Base-by-base conservation (phyloP, 2,888 invertebrate genomes). In the Leptopterna dolabrata region DNA sequence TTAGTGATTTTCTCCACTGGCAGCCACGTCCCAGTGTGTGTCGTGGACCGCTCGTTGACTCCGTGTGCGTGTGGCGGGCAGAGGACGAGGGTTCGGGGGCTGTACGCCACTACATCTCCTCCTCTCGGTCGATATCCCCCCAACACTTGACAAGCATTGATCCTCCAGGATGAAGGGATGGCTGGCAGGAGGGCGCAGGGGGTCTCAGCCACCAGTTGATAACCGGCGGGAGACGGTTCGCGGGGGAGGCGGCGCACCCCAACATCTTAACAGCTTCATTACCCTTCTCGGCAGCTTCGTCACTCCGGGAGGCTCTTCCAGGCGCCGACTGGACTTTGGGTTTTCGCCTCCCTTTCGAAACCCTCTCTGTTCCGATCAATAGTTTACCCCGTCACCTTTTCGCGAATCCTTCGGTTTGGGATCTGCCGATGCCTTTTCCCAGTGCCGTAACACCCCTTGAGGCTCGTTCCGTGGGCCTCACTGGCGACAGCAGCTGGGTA, bases 131-230 rank as follows among this genome's bases (percentile, higher is more conserved):
- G 86, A 86, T 86, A 86, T 86, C 63, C 36, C 36, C 86, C 86
- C 86, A 78, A 78, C 88, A 82, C 87, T 88, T 88, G 88, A 88
- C 88, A 88, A 87, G 88, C 88, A 88, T 88, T 88, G 88, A 88
- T 88, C 88, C 88, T 82, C 84, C 81, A 16, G n/a, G 19, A 27
- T 36, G 36, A 36, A 24, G 55, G 11, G 30, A 9, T 36, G 76
- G 11, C 30, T 6, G 43, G 27, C 36, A n/a, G 47, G 81, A 14
- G 43, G 78, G 27, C 11, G 47, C 19, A 43, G 55, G 30, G 78
- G 47, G 43, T 70, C 9, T 24, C 88, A 81, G 86, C 88, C 88
- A 88, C 88, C 86, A 88, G 88, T 88, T 88, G 88, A 88, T 88
- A 82, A 86, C 81, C 81, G 47, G 45, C 16, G 30, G 76, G 14